These are phyloP conservation scores for Nestor notabilis DNA, from an alignment of 2,113 vertebrate species.

Conservation along the genomic window DNA sequence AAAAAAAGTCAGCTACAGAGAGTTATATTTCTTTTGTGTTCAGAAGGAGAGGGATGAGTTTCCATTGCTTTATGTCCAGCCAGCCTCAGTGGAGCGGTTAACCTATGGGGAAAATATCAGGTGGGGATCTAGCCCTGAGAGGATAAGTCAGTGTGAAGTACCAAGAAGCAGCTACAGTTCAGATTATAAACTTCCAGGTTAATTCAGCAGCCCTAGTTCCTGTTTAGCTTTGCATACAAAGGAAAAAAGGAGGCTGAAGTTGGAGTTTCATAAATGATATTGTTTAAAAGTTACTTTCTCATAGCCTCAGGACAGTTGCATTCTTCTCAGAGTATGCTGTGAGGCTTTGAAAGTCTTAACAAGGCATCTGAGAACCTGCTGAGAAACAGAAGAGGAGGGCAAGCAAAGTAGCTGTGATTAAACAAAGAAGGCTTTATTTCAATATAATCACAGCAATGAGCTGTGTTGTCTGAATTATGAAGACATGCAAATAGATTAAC, in stretches of 20 bases:
- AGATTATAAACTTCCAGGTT: conserved; percentile 29
- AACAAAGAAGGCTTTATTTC: conserved; percentile 41
- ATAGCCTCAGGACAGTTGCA: background rate
- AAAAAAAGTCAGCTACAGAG: background rate
- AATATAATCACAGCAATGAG: conserved; percentile 21
- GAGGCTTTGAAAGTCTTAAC: conserved; percentile 32
- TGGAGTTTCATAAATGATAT: conserved; percentile 14
- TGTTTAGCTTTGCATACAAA: conserved; percentile 17
- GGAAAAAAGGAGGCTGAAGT: conserved; percentile 12
- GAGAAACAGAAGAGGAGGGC: conserved; percentile 46
- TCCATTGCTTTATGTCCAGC: background rate
- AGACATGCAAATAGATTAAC: conserved; percentile 47
- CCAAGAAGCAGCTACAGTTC: background rate
- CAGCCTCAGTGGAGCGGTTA: background rate
- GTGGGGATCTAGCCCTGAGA: background rate
- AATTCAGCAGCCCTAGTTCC: background rate
- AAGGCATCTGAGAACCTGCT: conserved; percentile 30
- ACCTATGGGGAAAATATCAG: background rate
- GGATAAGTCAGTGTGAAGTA: background rate
- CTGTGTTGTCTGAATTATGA: conserved; percentile 58
- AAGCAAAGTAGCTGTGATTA: conserved; percentile 11
- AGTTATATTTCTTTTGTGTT: background rate
- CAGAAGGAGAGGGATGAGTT: background rate
- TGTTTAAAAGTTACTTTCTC: conserved; percentile 19
- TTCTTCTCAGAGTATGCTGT: background rate